Evolutionary conservation across 1,140 invertebrate genomes (phyloP), one percentile per base, ranked within the genome.

Genomic region (Acromyrmex charruanus): DNA sequence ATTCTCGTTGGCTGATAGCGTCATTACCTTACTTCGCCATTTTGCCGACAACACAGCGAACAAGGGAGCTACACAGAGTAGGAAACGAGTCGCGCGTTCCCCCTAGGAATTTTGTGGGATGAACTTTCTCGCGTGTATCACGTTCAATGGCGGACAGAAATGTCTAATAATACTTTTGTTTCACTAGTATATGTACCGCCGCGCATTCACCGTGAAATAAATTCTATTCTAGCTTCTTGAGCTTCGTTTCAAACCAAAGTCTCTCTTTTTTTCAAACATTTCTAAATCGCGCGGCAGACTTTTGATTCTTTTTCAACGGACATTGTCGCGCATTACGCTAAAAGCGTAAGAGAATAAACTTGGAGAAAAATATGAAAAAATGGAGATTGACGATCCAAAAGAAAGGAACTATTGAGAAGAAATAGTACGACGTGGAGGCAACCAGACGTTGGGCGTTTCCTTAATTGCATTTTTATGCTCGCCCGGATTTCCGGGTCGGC

Each of bases 391-490:
- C 81, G 86, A 90, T 71, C 39, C 25, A 74, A 49, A 63, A 59
- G 63, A 75, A 86, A 75, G 84, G 53, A 39, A 77, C 51, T 63
- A 86, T 88, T 86, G 75, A 88, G 75, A 39, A 61, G 28, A 71
- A 25, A 39, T 14, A 35, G 35, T 25, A 61, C 63, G 77, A 74
- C 59, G 88, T 69, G 61, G 77, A 59, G 69, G 28, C 51, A 65
- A 85, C 87, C 84, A 88, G 80, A 89, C 77, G 87, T 72, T 88
- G 87, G 90, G 90, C 93, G 90, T 94, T 94, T 93, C 92, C 93
- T 94, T 94, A 94, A 94, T 94, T 94, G 93, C 93, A 94, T 94
- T 94, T 94, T 94, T 93, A 94, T 94, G 93, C 92, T 91, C 82
- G 87, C 80, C 75, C 74, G 91, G 91, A 94, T 94, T 94, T 93